Evolutionary conservation across 35 echinoderm and acorn worm genomes (phyloP), one percentile per base, ranked within the genome.

Genomic region (Eucidaris tribuloides): DNA sequence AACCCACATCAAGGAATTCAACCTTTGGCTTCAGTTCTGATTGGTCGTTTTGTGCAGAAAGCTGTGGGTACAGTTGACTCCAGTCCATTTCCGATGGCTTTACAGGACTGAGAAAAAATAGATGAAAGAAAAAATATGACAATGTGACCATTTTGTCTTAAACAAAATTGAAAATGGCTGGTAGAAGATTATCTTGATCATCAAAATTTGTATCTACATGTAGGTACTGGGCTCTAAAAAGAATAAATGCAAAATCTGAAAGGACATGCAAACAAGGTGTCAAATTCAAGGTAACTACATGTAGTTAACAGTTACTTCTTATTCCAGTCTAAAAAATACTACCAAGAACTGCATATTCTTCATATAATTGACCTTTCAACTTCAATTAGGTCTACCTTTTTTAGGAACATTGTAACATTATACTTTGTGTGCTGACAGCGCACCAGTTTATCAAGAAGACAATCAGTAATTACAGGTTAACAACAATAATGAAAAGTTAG

Each of bases 11-110:
- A 9, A 92, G 63, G 60, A 97, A 92, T 33, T 83, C 63, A 9
- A 97, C 94, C 48, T 83, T 70, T 4, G 20, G 23, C 24, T 59
- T 38, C 29, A 18, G 40, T 48, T 25, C 15, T n/a, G 11, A 1
- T 37, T 62, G 80, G 42, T 31, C 35, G 19, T 14, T 28, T 0
- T 29, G 23, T n/a, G 71, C 44, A 68, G 40, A 78, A 50, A 79
- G 90, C 45, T 43, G 15, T 85, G 94, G 89, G 56, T 97, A 97
- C 46, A 81, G 57, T 28, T 89, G 25, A 46, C 80, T 89, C 94
- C 94, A 97, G 70, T 97, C 90, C 94, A 97, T 97, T 14, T 54
- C 83, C 41, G 88, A 82, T 82, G 94, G 94, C 2, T 37, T 60
- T 7, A 89, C 65, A 24, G 94, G 94, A 62, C 94, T 97, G 35